Base-by-base conservation (phyloP, 2,888 invertebrate species). In the Diabrotica balteata region DNA sequence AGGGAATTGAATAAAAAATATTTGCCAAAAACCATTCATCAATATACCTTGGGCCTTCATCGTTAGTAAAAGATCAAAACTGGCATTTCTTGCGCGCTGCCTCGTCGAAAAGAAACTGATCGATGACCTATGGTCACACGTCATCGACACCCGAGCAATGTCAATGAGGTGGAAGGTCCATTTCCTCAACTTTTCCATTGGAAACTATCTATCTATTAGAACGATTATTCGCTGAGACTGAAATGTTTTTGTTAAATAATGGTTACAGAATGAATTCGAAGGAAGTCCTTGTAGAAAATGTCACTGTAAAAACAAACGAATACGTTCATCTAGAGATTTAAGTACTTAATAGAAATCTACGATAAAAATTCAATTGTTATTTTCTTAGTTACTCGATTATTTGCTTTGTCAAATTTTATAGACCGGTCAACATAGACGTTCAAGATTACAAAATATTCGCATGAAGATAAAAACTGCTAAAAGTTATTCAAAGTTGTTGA, bases 101-200 rank as follows among this genome's bases (percentile, higher is more conserved):
- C 67, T 60, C 59, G 68, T 60, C 50, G 61, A 70, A 69, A 73
- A 74, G 68, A 70, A 73, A 57, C 76, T 79, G 79, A 79, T 79
- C 78, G 76, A 79, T 79, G 78, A 76, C 77, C 75, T 74, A 74
- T 74, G 78, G 79, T 80, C 79, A 78, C 79, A 79, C 78, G 77
- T 78, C 80, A 79, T 80, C 79, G 75, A 71, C 76, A 77, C 69
- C 67, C 70, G 75, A 71, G 76, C 79, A 80, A 66, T 61, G 59
- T 66, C 72, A 70, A 80, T 80, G 79, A 80, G 77, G 78, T 79
- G 81, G 79, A 81, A 80, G 77, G 71, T 73, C 78, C 76, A 78
- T 80, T 80, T 81, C 80, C 81, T 78, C 77, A 51, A 65, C 57
- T 59, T 61, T 51, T 62, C 59, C 61, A 54, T 63, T 52, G 51